These are phyloP conservation scores for Strongylocentrotus purpuratus DNA, from an alignment of 35 echinoderm and acorn worm genomes.

Conservation along the genomic window DNA sequence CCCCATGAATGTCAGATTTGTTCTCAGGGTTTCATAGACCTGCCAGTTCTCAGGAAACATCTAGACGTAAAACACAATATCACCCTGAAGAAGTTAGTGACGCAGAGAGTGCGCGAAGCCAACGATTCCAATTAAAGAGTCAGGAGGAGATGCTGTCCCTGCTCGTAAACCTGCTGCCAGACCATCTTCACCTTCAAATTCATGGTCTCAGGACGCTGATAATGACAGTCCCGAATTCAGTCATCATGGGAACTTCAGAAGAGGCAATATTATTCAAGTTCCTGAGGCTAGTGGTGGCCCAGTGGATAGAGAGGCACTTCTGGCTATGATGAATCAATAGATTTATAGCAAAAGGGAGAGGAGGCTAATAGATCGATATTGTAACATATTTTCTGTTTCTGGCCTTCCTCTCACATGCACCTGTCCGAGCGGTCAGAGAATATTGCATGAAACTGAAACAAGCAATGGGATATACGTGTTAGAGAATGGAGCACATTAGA, in stretches of 20 bases:
- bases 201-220: not conserved
- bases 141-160: not conserved
- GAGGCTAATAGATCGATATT: too few relatives aligned
- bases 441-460: too few relatives aligned
- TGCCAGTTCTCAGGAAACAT: not conserved
- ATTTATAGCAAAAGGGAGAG: too few relatives aligned
- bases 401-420: too few relatives aligned
- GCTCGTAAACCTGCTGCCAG: not conserved
- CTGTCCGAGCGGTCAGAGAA: too few relatives aligned
- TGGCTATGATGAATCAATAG: too few relatives aligned
- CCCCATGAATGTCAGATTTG: not conserved
- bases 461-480: too few relatives aligned
- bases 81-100: not conserved
- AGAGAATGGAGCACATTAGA: too few relatives aligned
- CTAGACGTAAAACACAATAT: not conserved
- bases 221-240: not conserved
- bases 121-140: not conserved
- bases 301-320: too few relatives aligned
- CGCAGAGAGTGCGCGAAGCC: not conserved
- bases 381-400: too few relatives aligned
- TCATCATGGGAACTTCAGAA: not conserved
- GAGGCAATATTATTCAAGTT: not conserved
- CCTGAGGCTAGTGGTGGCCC: too few relatives aligned
- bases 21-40: not conserved
- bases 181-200: not conserved